A percentile compares a stretch with the other conserved stretches of the same genome.
These are phyloP conservation scores for Drosophila elegans DNA, from an alignment of 1,140 invertebrate genomes.

Conservation along the genomic window DNA sequence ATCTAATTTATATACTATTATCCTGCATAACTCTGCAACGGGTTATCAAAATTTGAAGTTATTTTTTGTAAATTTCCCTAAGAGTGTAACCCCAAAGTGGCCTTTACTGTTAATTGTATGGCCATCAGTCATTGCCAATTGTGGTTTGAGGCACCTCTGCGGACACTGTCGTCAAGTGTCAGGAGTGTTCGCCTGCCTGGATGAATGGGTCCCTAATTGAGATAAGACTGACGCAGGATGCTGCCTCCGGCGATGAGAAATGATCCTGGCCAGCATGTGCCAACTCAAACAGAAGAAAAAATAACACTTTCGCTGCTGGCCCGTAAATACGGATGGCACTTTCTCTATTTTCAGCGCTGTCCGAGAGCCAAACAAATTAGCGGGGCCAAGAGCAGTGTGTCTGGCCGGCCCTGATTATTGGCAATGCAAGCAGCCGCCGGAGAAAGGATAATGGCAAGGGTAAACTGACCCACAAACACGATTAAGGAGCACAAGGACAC, in stretches of 20 bases:
- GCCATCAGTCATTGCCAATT: slow-evolving; percentile 19
- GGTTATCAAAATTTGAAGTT: too few relatives aligned
- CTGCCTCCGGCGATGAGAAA: slow-evolving; percentile 60
- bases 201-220: slow-evolving; percentile 76
- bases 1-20: too few relatives aligned
- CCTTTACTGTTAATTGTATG: slow-evolving; percentile 19
- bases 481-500: slow-evolving; percentile 44
- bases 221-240: slow-evolving; percentile 65
- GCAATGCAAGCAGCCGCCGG: slow-evolving; percentile 19
- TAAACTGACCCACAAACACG: slow-evolving; percentile 46
- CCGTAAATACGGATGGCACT: neutral
- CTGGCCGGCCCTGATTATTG: slow-evolving; percentile 48
- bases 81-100: neutral
- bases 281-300: slow-evolving; percentile 32
- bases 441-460: slow-evolving; percentile 34
- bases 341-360: slow-evolving; percentile 4
- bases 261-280: slow-evolving; percentile 28
- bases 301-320: slow-evolving; percentile 35
- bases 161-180: slow-evolving; percentile 53
- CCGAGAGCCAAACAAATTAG: slow-evolving; percentile 51
- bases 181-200: slow-evolving; percentile 45
- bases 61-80: neutral
- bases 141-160: neutral
- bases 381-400: slow-evolving; percentile 9
- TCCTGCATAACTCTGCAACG: too few relatives aligned